Evolutionary conservation across 2,888 invertebrate species (phyloP).

Genomic region (Muscina levida): DNA sequence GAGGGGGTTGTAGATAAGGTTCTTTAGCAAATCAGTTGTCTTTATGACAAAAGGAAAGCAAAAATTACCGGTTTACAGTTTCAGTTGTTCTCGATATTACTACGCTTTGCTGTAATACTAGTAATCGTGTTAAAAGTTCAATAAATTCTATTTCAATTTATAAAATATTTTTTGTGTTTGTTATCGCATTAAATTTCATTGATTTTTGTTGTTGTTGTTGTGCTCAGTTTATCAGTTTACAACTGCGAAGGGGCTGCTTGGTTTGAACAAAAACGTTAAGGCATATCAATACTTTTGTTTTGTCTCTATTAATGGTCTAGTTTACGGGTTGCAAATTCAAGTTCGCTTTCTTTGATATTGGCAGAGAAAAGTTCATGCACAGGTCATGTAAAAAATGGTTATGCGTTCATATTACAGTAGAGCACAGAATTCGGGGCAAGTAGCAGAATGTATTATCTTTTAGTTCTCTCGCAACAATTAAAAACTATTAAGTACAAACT

Average conservation of each 20-base stretch:
- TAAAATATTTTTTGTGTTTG: conserved; percentile 5
- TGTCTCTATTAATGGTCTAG: background rate
- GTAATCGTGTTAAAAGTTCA: conserved; percentile 35
- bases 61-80: conserved; percentile 26
- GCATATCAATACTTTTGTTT: too few species aligned
- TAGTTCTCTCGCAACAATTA: too few species aligned
- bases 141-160: conserved; percentile 33
- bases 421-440: too few species aligned
- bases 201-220: background rate
- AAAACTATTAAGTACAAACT: too few species aligned
- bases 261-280: too few species aligned
- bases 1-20: conserved; percentile 26
- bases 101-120: background rate
- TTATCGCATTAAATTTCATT: background rate
- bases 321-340: conserved; percentile 19
- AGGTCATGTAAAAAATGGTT: too few species aligned
- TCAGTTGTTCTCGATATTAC: background rate
- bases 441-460: too few species aligned
- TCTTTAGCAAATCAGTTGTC: conserved; percentile 11
- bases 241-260: background rate
- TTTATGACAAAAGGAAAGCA: too few species aligned
- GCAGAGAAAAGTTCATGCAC: conserved; percentile 23
- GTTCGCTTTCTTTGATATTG: conserved; percentile 15
- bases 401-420: too few species aligned
- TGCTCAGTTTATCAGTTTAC: conserved; percentile 21